Base-by-base conservation (phyloP, 37 sponge, comb jelly and placozoan species). In the Agelas oroides region DNA sequence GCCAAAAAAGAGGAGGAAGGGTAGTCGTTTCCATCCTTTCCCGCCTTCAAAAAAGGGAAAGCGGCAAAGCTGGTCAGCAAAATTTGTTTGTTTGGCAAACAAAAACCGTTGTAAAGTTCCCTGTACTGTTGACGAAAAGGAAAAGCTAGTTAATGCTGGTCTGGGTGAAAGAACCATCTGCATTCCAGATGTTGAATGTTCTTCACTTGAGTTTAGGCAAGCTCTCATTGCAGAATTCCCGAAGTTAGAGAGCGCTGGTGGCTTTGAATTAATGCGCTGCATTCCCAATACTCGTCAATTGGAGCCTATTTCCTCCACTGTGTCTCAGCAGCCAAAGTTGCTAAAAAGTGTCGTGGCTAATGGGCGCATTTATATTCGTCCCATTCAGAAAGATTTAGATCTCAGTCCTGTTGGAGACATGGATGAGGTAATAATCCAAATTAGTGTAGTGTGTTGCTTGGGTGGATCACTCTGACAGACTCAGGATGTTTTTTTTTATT, bases 221-320 rank as follows among this genome's bases (percentile, higher is more conserved):
- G 31, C 13, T 11, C 19, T 86, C 21, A 20, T 77, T 6, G 31
- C 25, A 27, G 57, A 35, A 12, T 86, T 79, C 57, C 87, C 87
- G 13, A 70, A 71, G 65, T 74, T 86, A 23, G 25, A 27, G 33
- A 73, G 58, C 0, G 15, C 65, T 1, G 80, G 87, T 38, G 87
- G 87, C 19, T 86, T 73, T 71, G 87, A 86, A 12, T 38, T 86
- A 13, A 6, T 86, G 65, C 61, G 79, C 5, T 86, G 87, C 32
- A 58, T 70, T 30, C 74, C 79, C 36, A 86, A 78, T 35, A 72
- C 74, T 33, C 39, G 56, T 19, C 27, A 70, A 2, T 53, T 86
- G 37, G 87, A 86, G 65, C 28, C 27, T 14, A 78, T 86, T 35
- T 60, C 79, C 8, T 15, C 41, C 14, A 30, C 46, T 31, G 55